A percentile compares a stretch with the other conserved stretches of the same genome.
These are phyloP conservation scores for Bruchidius siliquastri DNA, from an alignment of 2,888 invertebrate species.

Conservation along the genomic window DNA sequence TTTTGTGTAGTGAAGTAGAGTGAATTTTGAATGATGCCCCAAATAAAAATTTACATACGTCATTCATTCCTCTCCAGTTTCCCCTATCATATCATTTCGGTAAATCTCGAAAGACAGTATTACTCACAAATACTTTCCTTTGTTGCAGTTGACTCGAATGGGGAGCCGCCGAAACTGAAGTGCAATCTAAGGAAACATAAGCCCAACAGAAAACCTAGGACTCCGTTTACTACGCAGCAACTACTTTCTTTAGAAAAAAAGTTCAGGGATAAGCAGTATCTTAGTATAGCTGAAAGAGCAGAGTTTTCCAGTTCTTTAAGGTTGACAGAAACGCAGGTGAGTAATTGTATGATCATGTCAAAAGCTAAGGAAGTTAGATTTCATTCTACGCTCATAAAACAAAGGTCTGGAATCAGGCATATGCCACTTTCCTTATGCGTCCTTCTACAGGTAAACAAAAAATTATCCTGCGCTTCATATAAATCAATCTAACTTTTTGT, in stretches of 20 bases:
- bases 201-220: slow-evolving; percentile 95
- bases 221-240: slow-evolving; percentile 98
- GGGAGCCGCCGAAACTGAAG: slow-evolving; percentile 80
- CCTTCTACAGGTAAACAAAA: too few species aligned
- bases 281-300: slow-evolving; percentile 95
- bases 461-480: too few species aligned
- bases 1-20: too few species aligned
- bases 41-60: too few species aligned
- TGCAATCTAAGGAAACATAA: slow-evolving; percentile 95
- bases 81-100: too few species aligned
- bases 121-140: not conserved
- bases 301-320: slow-evolving; percentile 94
- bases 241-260: slow-evolving; percentile 91
- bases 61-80: too few species aligned
- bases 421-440: too few species aligned
- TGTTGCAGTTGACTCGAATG: slow-evolving; percentile 54
- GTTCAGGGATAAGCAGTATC: slow-evolving; percentile 94
- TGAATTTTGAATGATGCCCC: too few species aligned
- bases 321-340: slow-evolving; percentile 87
- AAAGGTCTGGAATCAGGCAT: too few species aligned
- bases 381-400: too few species aligned
- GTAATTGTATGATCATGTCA: not conserved
- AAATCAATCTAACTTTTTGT: too few species aligned
- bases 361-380: not conserved
- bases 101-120: too few species aligned